Percentiles rank a stretch among this genome's conserved stretches.
These are phyloP conservation scores for Siphlonurus alternatus DNA, from an alignment of 2,888 invertebrate genomes.

Conservation along the genomic window DNA sequence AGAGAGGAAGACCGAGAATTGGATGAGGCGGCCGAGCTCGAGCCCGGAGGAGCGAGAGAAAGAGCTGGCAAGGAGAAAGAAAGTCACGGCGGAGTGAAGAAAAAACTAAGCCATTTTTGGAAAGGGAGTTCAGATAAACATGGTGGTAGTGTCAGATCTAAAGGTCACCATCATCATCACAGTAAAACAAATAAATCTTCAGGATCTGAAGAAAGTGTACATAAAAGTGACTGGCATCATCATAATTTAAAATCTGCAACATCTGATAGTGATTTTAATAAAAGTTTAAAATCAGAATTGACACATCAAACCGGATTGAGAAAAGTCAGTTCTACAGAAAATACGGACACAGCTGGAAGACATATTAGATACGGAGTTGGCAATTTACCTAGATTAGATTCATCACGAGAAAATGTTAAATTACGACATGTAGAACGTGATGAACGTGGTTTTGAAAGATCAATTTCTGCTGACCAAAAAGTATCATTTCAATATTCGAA, in stretches of 20 bases:
- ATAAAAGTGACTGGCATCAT: not conserved
- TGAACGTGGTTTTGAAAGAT: not conserved
- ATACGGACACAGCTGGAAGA: not conserved
- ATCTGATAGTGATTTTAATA: not conserved
- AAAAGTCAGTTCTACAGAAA: not conserved
- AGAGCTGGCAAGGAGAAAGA: no score
- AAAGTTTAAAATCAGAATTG: not conserved
- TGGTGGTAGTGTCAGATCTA: not conserved
- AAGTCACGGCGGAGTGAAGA: not conserved
- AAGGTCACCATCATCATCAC: not conserved
- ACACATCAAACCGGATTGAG: not conserved
- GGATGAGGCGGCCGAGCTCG: not conserved
- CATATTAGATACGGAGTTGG: not conserved
- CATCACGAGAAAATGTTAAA: not conserved
- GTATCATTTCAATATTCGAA: not conserved
- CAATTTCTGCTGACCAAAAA: not conserved
- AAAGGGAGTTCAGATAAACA: not conserved
- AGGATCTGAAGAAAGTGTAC: not conserved
- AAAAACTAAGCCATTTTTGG: not conserved
- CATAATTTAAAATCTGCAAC: not conserved
- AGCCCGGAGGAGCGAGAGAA: not conserved
- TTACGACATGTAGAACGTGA: not conserved
- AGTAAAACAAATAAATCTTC: not conserved
- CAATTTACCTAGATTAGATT: not conserved
- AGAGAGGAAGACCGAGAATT: conserved; percentile 23